Evolutionary conservation across 2,888 invertebrate genomes (phyloP).

Genomic region (Axea sp.): DNA sequence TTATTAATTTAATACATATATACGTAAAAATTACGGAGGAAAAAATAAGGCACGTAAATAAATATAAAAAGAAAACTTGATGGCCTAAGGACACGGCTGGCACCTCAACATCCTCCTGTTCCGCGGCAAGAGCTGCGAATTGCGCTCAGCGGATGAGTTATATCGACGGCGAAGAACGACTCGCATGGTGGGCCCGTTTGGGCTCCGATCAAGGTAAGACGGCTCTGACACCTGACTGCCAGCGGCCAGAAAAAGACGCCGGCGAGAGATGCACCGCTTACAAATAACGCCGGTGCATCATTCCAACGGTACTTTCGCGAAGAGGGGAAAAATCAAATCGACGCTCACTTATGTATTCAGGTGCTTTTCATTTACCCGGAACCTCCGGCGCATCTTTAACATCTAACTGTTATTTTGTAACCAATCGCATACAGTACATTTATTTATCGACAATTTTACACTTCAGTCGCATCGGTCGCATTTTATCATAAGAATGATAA

Average conservation of each 20-base stretch:
- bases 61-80: too few relatives aligned
- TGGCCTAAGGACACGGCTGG: too few relatives aligned
- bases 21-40: too few relatives aligned
- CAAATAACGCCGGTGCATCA: slow-evolving; percentile 44
- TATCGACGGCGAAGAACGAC: slow-evolving; percentile 43
- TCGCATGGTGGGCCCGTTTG: slow-evolving; percentile 64
- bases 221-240: slow-evolving; percentile 69
- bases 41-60: too few relatives aligned
- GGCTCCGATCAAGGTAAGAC: slow-evolving; percentile 65
- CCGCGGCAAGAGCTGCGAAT: too few relatives aligned
- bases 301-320: slow-evolving; percentile 56
- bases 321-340: slow-evolving; percentile 1
- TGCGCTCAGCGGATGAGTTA: slow-evolving; percentile 70
- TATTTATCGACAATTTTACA: slow-evolving; percentile 25
- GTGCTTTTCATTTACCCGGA: slow-evolving; percentile 53
- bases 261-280: slow-evolving; percentile 26
- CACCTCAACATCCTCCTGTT: too few relatives aligned
- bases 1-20: too few relatives aligned
- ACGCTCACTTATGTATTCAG: slow-evolving; percentile 43
- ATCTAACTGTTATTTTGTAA: slow-evolving; percentile 29
- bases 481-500: background rate
- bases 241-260: slow-evolving; percentile 65
- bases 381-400: slow-evolving; percentile 42
- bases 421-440: slow-evolving; percentile 20
- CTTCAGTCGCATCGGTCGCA: background rate